A percentile compares a stretch with the other conserved stretches of the same genome.
These are phyloP conservation scores for Panthera tigris DNA, from an alignment of 2,113 vertebrate species.

Conservation along the genomic window DNA sequence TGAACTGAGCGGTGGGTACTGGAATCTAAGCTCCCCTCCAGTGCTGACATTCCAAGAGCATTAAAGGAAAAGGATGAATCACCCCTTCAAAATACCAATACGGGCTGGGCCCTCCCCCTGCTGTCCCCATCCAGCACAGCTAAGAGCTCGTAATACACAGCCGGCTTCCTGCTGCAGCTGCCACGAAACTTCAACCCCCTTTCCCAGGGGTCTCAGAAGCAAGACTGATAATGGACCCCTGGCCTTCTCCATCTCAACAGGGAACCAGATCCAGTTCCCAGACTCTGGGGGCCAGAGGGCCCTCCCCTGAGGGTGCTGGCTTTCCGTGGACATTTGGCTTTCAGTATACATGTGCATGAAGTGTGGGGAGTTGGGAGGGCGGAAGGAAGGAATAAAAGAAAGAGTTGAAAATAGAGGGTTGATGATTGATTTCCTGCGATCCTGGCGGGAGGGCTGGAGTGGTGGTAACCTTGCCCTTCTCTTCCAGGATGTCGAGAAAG, in stretches of 20 bases:
- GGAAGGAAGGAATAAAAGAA: not conserved
- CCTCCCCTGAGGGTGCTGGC: constrained; percentile 37
- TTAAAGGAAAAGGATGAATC: constrained; percentile 81
- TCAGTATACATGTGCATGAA: not conserved
- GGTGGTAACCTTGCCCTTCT: not conserved
- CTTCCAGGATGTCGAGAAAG: not conserved
- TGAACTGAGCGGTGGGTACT: constrained; percentile 42
- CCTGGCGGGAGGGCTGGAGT: not conserved
- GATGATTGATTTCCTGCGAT: constrained; percentile 17
- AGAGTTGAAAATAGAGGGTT: not conserved
- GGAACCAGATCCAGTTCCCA: constrained; percentile 71
- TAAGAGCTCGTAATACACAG: constrained; percentile 76
- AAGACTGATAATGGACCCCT: constrained; percentile 76
- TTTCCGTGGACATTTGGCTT: constrained; percentile 48
- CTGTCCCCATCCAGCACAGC: constrained; percentile 62
- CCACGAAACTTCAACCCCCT: constrained; percentile 77
- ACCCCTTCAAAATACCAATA: constrained; percentile 78
- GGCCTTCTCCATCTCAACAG: constrained; percentile 67
- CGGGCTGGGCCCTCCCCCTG: constrained; percentile 64
- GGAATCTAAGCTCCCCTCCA: constrained; percentile 71
- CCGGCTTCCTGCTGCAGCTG: constrained; percentile 75
- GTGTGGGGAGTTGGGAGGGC: not conserved
- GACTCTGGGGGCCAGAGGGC: constrained; percentile 33
- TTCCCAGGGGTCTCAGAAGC: constrained; percentile 77
- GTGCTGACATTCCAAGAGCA: constrained; percentile 75